phyloP scores from a whole-genome alignment of 2,888 invertebrate genomes.

The Limnephilus lunatus region DNA sequence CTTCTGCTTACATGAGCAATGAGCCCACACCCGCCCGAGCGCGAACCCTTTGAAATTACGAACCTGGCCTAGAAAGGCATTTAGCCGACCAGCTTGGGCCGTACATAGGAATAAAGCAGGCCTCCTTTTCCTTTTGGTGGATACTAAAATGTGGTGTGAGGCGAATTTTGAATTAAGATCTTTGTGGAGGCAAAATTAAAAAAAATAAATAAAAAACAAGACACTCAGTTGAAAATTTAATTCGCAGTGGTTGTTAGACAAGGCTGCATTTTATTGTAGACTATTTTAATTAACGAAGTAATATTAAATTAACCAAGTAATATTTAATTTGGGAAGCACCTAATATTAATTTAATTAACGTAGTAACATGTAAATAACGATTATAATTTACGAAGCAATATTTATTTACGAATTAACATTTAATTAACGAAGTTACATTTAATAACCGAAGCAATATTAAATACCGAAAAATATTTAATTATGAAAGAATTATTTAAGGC shows the following conservation, averaged over 20 bases:
- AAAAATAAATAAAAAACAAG: neutral
- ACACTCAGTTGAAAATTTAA: neutral
- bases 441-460: too few species aligned
- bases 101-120: neutral
- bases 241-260: neutral
- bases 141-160: neutral
- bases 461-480: too few species aligned
- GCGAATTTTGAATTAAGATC: neutral
- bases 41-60: conserved; percentile 46
- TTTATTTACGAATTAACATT: too few species aligned
- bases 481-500: too few species aligned
- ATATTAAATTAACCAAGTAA: too few species aligned
- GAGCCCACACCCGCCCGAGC: conserved; percentile 18
- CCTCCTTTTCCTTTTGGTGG: neutral
- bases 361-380: too few species aligned
- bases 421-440: too few species aligned
- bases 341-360: too few species aligned
- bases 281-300: neutral
- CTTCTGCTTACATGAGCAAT: conserved; percentile 43
- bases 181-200: neutral
- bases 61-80: neutral
- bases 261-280: neutral
- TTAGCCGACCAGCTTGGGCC: neutral
- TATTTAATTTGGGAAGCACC: too few species aligned
- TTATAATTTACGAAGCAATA: too few species aligned